These are phyloP conservation scores for Syngnathus typhle DNA, from an alignment of 2,113 vertebrate species.

Conservation along the genomic window DNA sequence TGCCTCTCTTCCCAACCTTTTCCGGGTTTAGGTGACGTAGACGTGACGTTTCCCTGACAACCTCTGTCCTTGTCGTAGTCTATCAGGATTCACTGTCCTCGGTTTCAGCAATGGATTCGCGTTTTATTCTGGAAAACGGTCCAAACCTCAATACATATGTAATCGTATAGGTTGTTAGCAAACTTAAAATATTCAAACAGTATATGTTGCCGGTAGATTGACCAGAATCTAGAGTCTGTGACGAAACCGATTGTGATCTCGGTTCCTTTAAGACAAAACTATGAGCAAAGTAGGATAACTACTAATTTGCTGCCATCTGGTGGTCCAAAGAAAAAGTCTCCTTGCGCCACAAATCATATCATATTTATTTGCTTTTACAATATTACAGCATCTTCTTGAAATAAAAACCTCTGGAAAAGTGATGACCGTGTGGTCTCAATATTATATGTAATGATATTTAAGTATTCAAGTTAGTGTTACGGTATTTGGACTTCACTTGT, in stretches of 20 bases:
- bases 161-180: too few relatives aligned
- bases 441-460: conserved; percentile 44
- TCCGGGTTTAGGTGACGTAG: conserved; percentile 44
- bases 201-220: too few relatives aligned
- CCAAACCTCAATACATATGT: too few relatives aligned
- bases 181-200: too few relatives aligned
- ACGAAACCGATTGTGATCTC: background rate
- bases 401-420: conserved; percentile 36
- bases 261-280: background rate
- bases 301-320: conserved; percentile 29
- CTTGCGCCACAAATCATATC: conserved; percentile 39
- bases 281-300: background rate
- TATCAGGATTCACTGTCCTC: conserved; percentile 14
- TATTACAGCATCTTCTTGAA: conserved; percentile 54
- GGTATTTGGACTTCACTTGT: conserved; percentile 18
- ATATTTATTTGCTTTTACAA: conserved; percentile 66
- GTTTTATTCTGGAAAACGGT: background rate
- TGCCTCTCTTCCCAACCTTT: conserved; percentile 23
- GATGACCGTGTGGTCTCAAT: conserved; percentile 23
- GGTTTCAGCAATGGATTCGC: background rate
- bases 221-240: background rate
- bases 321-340: conserved; percentile 10
- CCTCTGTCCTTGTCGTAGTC: background rate
- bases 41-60: too few relatives aligned
- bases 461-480: conserved; percentile 22